phyloP scores from a whole-genome alignment of 2,888 invertebrate genomes.

The Philopedon plagiatum region DNA sequence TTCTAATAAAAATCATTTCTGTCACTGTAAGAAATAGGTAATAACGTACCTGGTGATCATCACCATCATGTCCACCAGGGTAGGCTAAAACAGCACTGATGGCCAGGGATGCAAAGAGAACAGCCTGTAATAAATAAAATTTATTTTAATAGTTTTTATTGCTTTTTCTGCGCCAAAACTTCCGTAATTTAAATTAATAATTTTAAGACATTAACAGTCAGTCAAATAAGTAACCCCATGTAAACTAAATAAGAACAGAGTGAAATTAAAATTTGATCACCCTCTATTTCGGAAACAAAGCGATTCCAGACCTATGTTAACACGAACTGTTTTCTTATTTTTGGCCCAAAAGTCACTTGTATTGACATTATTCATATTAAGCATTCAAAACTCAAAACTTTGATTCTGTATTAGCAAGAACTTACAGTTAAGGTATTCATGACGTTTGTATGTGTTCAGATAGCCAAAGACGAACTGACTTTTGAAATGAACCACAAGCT shows the following conservation, averaged over 20 bases:
- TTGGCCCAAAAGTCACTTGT: neutral
- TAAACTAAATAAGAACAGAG: too few relatives aligned
- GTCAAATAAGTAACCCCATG: neutral
- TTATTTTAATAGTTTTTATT: too few relatives aligned
- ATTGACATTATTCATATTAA: neutral
- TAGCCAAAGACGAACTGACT: slow-evolving; percentile 24
- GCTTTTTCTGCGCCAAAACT: too few relatives aligned
- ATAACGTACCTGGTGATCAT: slow-evolving; percentile 37
- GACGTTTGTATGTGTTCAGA: slow-evolving; percentile 12
- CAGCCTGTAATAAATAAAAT: slow-evolving; percentile 23
- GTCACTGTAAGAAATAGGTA: neutral
- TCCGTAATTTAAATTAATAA: too few relatives aligned
- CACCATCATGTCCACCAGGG: slow-evolving; percentile 33
- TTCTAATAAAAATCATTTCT: too few relatives aligned
- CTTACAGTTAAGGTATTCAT: slow-evolving; percentile 41
- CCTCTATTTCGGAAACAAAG: too few relatives aligned
- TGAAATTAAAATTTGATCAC: too few relatives aligned
- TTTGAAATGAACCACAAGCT: slow-evolving; percentile 11
- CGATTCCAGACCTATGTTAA: too few relatives aligned
- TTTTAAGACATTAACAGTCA: neutral
- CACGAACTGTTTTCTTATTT: too few relatives aligned
- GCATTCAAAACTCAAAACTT: too few relatives aligned
- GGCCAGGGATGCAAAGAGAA: slow-evolving; percentile 35
- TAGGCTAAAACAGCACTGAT: slow-evolving; percentile 41
- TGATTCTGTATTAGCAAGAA: too few relatives aligned